Evolutionary conservation across 2,888 invertebrate species (phyloP).

Genomic region (Eumerus sabulonum): DNA sequence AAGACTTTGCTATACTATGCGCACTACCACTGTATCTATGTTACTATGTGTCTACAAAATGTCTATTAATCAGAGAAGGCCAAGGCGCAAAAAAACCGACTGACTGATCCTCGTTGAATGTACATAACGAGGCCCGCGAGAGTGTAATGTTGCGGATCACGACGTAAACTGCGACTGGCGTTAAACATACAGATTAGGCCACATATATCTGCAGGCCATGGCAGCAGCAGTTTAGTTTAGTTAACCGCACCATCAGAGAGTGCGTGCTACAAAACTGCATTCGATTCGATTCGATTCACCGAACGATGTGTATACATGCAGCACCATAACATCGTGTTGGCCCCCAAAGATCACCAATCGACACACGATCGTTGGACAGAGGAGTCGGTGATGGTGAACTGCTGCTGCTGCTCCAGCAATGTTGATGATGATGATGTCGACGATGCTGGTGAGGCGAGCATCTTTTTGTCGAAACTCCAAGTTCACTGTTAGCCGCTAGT

Average conservation of each 20-base stretch:
- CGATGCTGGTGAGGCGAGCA: slow-evolving; percentile 29
- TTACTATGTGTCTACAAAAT: no score
- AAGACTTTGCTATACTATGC: slow-evolving; percentile 51
- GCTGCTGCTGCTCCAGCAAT: no score
- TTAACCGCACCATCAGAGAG: slow-evolving; percentile 52
- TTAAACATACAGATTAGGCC: slow-evolving; percentile 68
- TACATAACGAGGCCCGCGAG: slow-evolving; percentile 32
- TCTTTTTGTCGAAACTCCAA: slow-evolving; percentile 5
- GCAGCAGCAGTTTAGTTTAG: slow-evolving; percentile 66
- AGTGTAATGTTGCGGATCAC: slow-evolving; percentile 66
- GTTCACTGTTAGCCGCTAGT: not conserved
- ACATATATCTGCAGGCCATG: slow-evolving; percentile 65
- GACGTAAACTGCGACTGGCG: slow-evolving; percentile 68
- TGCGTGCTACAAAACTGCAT: slow-evolving; percentile 54
- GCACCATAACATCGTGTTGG: slow-evolving; percentile 22
- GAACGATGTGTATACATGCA: slow-evolving; percentile 69
- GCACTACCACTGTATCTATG: slow-evolving; percentile 16
- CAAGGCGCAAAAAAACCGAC: slow-evolving; percentile 10
- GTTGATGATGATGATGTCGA: slow-evolving; percentile 49
- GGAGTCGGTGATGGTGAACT: no score
- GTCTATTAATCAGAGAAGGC: not conserved
- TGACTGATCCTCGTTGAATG: no score
- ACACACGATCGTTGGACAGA: slow-evolving; percentile 43
- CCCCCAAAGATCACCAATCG: slow-evolving; percentile 56
- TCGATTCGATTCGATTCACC: slow-evolving; percentile 25